Evolutionary conservation across 2,113 vertebrate species (phyloP).

Genomic region (Plestiodon gilberti): DNA sequence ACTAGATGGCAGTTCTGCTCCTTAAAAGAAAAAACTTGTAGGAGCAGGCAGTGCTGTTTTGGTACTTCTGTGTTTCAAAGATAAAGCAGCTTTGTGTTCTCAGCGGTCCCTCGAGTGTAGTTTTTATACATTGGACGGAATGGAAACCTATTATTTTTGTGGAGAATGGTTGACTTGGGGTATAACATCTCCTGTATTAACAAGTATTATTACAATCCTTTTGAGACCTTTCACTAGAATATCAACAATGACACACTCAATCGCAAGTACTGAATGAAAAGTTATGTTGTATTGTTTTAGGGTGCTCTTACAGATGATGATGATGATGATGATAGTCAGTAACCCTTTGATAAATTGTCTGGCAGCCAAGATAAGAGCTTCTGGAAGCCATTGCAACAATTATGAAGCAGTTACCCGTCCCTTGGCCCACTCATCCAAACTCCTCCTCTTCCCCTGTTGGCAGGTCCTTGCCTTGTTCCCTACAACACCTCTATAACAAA

Average conservation of each 20-base stretch:
- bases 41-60: neutral
- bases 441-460: neutral
- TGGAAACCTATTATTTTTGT: neutral
- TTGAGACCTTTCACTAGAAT: neutral
- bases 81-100: neutral
- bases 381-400: neutral
- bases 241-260: rapidly evolving
- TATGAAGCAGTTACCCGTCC: neutral
- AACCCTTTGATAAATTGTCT: neutral
- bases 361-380: neutral
- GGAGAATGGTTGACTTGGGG: neutral
- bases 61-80: neutral
- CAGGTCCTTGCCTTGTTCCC: neutral
- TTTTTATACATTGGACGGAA: neutral
- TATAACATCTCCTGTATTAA: neutral
- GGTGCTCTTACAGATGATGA: neutral
- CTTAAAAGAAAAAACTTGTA: neutral
- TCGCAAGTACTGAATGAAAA: neutral
- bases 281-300: neutral
- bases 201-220: neutral
- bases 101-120: neutral
- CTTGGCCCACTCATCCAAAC: neutral
- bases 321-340: too few relatives aligned
- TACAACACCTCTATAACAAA: neutral
- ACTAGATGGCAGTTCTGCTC: constrained; percentile 58